These are phyloP conservation scores for Cydia amplana DNA, from an alignment of 1,140 invertebrate genomes.

Conservation along the genomic window DNA sequence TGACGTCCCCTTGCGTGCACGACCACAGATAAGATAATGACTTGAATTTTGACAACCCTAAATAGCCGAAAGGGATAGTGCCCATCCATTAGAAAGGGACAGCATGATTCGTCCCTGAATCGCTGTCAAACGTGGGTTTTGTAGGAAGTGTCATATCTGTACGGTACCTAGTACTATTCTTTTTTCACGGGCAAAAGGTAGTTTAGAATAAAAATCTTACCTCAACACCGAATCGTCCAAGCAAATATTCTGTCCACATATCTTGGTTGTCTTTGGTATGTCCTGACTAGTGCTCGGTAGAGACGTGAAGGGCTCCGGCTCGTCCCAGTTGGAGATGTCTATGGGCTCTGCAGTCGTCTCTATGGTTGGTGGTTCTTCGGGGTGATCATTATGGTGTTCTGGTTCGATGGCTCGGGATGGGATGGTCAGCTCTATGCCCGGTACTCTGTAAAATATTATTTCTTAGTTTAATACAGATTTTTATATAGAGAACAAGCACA, in stretches of 20 bases:
- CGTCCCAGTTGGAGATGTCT: slow-evolving; percentile 66
- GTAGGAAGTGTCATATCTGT: no score
- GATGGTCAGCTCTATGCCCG: slow-evolving; percentile 63
- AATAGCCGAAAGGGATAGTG: no score
- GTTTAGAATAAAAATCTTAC: neutral
- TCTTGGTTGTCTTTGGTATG: slow-evolving; percentile 47
- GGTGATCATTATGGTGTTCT: neutral
- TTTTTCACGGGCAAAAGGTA: no score
- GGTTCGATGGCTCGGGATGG: slow-evolving; percentile 34
- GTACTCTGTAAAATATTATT: slow-evolving; percentile 55
- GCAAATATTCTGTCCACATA: slow-evolving; percentile 72
- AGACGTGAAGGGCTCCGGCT: slow-evolving; percentile 35
- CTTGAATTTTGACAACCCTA: no score
- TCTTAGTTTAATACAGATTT: no score
- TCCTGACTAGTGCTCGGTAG: slow-evolving; percentile 54
- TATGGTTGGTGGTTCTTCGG: slow-evolving; percentile 24
- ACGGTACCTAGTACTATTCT: no score
- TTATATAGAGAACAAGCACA: no score
- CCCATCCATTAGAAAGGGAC: no score
- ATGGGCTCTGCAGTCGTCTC: slow-evolving; percentile 36
- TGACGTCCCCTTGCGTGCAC: no score
- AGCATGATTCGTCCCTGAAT: no score
- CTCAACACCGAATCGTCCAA: slow-evolving; percentile 66
- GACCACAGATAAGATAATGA: no score
- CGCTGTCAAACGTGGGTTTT: no score